Evolutionary conservation across 2,797 vertebrate genomes (phyloP).

Genomic region (Acestrorhynchus altus): DNA sequence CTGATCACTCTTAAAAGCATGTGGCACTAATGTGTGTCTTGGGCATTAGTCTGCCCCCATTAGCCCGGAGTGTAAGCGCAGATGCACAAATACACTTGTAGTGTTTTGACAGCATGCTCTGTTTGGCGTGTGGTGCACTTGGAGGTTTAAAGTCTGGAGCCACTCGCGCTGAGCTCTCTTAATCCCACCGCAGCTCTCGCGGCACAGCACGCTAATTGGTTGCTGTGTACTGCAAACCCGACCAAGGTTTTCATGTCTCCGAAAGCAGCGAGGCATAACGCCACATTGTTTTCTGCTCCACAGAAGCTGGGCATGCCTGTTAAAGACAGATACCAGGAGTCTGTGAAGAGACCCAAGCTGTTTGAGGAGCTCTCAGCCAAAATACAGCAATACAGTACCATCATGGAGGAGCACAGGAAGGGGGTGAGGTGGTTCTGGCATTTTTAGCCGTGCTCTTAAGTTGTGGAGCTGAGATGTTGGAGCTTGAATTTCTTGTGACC

Average conservation of each 20-base stretch:
- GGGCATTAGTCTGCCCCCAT: conserved; percentile 8
- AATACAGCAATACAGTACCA: conserved; percentile 76
- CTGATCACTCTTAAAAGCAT: neutral
- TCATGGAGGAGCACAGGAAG: conserved; percentile 77
- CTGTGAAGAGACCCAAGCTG: conserved; percentile 76
- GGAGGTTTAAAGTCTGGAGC: conserved; percentile 31
- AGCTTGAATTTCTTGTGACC: neutral
- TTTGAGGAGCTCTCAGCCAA: conserved; percentile 77
- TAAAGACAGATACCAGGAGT: conserved; percentile 80
- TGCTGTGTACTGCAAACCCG: conserved; percentile 16
- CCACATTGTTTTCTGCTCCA: conserved; percentile 45
- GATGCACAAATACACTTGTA: conserved; percentile 33
- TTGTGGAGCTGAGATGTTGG: neutral
- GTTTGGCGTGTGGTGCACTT: conserved; percentile 1
- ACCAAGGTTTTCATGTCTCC: conserved; percentile 25
- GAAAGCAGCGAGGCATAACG: conserved; percentile 20
- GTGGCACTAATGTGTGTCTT: neutral
- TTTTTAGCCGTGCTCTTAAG: neutral
- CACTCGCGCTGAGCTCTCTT: conserved; percentile 34
- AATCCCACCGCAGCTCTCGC: conserved; percentile 22
- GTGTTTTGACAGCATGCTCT: conserved; percentile 17
- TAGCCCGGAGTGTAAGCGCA: neutral
- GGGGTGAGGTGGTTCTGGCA: conserved; percentile 65
- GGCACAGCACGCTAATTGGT: conserved; percentile 36
- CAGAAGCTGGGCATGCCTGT: conserved; percentile 81